phyloP scores from a whole-genome alignment of 2,113 vertebrate species.

The Hippopotamus amphibius region DNA sequence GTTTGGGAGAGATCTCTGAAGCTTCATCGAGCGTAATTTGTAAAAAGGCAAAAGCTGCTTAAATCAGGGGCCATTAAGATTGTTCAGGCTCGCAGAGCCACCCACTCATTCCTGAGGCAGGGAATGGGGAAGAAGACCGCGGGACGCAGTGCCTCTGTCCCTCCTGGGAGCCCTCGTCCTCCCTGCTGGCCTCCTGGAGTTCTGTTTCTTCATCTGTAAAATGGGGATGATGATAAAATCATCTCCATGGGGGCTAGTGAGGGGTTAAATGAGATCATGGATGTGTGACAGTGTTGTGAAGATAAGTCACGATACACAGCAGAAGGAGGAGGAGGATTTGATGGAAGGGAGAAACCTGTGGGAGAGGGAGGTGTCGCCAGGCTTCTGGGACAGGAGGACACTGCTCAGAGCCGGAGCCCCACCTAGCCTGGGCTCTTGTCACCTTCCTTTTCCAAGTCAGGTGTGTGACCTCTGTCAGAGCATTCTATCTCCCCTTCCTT shows the following conservation, averaged over 20 bases:
- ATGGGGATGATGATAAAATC: neutral
- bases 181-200: neutral
- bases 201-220: neutral
- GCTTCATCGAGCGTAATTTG: conserved; percentile 41
- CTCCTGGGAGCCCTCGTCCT: neutral
- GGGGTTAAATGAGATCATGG: neutral
- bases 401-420: neutral
- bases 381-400: neutral
- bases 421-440: neutral
- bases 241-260: rapidly evolving
- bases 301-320: neutral
- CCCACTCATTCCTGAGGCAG: neutral
- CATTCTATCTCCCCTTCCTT: rapidly evolving
- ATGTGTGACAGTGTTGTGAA: neutral
- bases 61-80: neutral
- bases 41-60: conserved; percentile 39
- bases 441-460: neutral
- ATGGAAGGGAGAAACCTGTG: neutral
- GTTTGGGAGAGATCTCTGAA: neutral
- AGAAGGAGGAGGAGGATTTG: neutral
- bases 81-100: neutral
- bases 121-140: rapidly evolving
- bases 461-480: neutral
- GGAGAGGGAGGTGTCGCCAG: neutral
- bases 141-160: neutral